phyloP scores from a whole-genome alignment of 2,888 invertebrate species.

The Ecliptopera silaceata region DNA sequence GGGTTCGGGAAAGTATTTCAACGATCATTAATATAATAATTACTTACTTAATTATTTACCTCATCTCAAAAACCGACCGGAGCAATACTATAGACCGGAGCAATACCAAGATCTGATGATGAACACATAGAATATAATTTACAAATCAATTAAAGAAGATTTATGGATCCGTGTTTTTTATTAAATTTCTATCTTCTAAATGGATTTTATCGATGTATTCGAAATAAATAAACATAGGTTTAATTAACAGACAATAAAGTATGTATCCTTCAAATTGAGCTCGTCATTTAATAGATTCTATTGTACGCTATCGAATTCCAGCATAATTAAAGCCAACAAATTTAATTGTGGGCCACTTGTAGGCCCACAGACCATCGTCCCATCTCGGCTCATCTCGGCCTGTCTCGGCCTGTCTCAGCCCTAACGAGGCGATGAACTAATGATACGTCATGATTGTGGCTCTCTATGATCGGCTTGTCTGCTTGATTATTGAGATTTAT shows the following conservation, averaged over 20 bases:
- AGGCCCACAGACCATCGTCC: conserved; percentile 14
- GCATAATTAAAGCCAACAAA: conserved; percentile 51
- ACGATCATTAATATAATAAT: no score
- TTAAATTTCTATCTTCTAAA: no score
- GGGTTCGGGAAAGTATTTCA: no score
- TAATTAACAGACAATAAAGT: conserved; percentile 5
- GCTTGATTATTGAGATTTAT: conserved; percentile 5
- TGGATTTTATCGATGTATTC: no score
- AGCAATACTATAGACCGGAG: no score
- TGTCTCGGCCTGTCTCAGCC: not conserved
- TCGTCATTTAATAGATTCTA: conserved; percentile 20
- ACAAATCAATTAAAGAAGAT: no score
- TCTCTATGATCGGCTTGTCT: conserved; percentile 23
- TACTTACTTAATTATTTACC: no score
- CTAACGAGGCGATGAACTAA: conserved; percentile 30
- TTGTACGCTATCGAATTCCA: conserved; percentile 47
- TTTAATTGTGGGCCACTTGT: conserved; percentile 52
- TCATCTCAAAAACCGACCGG: no score
- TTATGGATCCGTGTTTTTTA: no score
- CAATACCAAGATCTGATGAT: no score
- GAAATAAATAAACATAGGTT: not conserved
- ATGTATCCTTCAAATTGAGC: conserved; percentile 15
- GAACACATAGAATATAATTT: no score
- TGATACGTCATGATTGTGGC: conserved; percentile 45
- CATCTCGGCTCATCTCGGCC: not conserved